Evolutionary conservation across 2,113 vertebrate species (phyloP).

Genomic region (Vanacampus margaritifer): DNA sequence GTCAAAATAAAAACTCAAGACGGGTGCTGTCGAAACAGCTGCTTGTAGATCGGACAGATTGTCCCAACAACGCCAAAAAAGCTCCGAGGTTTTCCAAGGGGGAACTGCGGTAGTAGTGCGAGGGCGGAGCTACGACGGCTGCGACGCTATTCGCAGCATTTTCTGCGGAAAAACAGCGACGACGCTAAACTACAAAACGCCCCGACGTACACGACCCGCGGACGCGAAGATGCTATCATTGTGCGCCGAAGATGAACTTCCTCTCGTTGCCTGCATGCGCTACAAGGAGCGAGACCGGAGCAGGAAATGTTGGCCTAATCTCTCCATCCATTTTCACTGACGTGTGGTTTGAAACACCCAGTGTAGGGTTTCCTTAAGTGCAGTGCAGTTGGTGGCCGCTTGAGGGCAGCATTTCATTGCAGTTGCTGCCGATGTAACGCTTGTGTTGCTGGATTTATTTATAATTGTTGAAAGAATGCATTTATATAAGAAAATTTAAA

Average conservation of each 20-base stretch:
- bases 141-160: conserved; percentile 15
- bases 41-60: neutral
- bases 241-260: neutral
- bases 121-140: conserved; percentile 47
- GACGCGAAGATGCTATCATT: neutral
- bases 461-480: no score
- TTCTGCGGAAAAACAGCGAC: conserved; percentile 26
- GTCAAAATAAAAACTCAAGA: neutral
- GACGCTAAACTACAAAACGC: neutral
- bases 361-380: conserved; percentile 2
- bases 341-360: conserved; percentile 13
- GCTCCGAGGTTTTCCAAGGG: neutral
- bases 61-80: neutral
- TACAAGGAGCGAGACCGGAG: neutral
- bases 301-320: conserved; percentile 20
- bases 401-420: conserved; percentile 31
- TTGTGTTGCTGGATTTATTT: neutral
- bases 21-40: neutral
- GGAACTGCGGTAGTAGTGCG: conserved; percentile 53
- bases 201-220: neutral
- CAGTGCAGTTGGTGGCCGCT: neutral
- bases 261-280: neutral
- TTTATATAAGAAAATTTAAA: no score
- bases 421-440: neutral
- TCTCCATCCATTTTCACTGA: conserved; percentile 31